Base-by-base conservation (phyloP, 1,140 invertebrate species). In the Andrena cerasifolii region DNA sequence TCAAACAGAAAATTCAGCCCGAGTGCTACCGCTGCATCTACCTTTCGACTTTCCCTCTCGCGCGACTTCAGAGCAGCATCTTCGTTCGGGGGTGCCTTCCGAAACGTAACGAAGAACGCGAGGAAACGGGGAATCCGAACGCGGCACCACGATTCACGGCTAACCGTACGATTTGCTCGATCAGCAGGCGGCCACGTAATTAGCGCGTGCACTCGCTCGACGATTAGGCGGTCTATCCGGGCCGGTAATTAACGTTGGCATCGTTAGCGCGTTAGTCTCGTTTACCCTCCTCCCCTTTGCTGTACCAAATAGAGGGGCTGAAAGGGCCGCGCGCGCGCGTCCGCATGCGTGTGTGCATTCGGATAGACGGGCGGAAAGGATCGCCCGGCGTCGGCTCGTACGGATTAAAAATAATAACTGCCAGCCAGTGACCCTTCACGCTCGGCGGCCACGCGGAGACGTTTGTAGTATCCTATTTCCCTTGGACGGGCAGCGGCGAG, bases 251-350 rank as follows among this genome's bases (percentile, higher is more conserved):
- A 85, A 86, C 76, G 76, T 67, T 68, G 72, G 72, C 80, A 80
- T 86, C 80, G 83, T 86, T 86, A 86, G 83, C 72, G 83, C 77
- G 79, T 85, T 85, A 82, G 80, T 85, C 76, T 82, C 72, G 80
- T 86, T 86, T 85, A 66, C 53, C 58, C 63, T 65, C 47, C 53
- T 54, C 40, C 56, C 62, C n/a, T 75, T 70, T 24, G 67, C 75
- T 14, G 54, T 26, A 28, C 47, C 36, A 33, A 53, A 58, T 51
- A 73, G 47, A 63, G 40, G 36, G 68, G 59, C 43, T 56, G 70
- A 78, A 72, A 73, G 47, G 36, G 36, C 6, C 12, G 21, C 16
- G 14, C 4, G 14, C 33, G 31, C 21, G 6, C 54, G 33, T 53
- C 21, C n/a, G 51, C n/a, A 16, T 16, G 24, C 26, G 10, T 8